Evolutionary conservation across 2,797 vertebrate genomes (phyloP).

Genomic region (Sciaenops ocellatus): DNA sequence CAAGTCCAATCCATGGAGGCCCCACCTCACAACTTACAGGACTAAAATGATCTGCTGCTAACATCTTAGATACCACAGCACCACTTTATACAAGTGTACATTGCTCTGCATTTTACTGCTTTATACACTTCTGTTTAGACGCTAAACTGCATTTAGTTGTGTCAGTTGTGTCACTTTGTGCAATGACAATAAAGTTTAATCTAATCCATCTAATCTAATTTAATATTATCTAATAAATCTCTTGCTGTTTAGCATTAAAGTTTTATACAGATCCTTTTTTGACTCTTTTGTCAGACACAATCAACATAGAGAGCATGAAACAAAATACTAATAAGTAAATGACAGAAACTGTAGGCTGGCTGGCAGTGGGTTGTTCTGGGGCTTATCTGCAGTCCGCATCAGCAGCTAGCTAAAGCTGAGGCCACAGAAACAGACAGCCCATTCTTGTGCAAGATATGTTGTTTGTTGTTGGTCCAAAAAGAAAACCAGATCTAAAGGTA

Average conservation of each 20-base stretch:
- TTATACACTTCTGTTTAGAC: too few species aligned
- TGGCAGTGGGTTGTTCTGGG: neutral
- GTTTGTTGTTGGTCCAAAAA: neutral
- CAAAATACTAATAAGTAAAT: neutral
- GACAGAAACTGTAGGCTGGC: neutral
- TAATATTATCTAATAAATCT: neutral
- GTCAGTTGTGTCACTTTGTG: too few species aligned
- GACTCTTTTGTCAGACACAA: neutral
- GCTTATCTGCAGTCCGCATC: neutral
- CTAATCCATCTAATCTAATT: too few species aligned
- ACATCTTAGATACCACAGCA: too few species aligned
- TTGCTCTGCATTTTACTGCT: too few species aligned
- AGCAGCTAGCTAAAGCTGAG: neutral
- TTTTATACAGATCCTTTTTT: neutral
- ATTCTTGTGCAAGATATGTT: neutral
- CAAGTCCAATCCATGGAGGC: too few species aligned
- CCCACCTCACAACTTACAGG: too few species aligned
- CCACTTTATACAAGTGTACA: too few species aligned
- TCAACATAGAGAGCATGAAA: neutral
- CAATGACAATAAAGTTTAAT: too few species aligned
- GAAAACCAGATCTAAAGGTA: neutral
- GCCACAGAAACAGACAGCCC: accelerated
- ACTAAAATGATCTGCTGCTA: too few species aligned
- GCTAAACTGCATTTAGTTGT: too few species aligned
- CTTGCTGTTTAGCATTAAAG: neutral